These are phyloP conservation scores for Steinernema feltiae DNA, from an alignment of 1,140 invertebrate species.

Conservation along the genomic window DNA sequence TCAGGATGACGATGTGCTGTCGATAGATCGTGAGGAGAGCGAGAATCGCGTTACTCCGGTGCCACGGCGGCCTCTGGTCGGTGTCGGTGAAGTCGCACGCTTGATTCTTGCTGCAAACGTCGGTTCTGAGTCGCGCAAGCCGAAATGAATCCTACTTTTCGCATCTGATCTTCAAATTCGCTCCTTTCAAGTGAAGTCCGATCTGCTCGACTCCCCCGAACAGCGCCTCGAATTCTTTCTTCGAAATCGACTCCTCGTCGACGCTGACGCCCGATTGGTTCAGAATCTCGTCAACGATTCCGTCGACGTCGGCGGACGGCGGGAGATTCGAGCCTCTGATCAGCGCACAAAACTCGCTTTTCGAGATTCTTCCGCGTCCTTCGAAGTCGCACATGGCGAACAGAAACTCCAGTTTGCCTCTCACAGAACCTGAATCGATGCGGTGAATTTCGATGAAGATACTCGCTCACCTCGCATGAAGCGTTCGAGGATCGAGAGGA, in stretches of 20 bases:
- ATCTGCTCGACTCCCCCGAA: too few relatives aligned
- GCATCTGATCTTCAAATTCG: too few relatives aligned
- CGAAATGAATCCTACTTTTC: too few relatives aligned
- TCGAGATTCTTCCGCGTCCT: slow-evolving; percentile 86
- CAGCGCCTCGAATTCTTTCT: too few relatives aligned
- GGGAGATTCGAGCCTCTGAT: slow-evolving; percentile 55
- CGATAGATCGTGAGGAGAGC: slow-evolving; percentile 93
- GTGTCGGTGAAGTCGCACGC: slow-evolving; percentile 50
- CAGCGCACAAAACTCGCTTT: slow-evolving; percentile 84
- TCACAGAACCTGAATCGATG: slow-evolving; percentile 80
- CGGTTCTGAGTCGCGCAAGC: too few relatives aligned
- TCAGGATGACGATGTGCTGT: slow-evolving; percentile 97
- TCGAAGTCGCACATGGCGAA: slow-evolving; percentile 99
- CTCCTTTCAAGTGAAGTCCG: too few relatives aligned
- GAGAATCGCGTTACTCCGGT: slow-evolving; percentile 51
- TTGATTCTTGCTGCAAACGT: slow-evolving; percentile 42
- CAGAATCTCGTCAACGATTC: slow-evolving; percentile 75
- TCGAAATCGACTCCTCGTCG: too few relatives aligned
- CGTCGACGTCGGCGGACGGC: slow-evolving; percentile 56
- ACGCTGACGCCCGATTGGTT: too few relatives aligned
- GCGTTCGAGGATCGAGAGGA: slow-evolving; percentile 72
- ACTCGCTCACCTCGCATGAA: slow-evolving; percentile 37
- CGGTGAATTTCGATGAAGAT: too few relatives aligned
- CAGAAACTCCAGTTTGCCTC: slow-evolving; percentile 89
- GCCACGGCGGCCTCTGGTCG: slow-evolving; percentile 21